Evolutionary conservation across 2,797 vertebrate species (phyloP), one percentile per base, ranked within the genome.

Genomic region (Iguana delicatissima): DNA sequence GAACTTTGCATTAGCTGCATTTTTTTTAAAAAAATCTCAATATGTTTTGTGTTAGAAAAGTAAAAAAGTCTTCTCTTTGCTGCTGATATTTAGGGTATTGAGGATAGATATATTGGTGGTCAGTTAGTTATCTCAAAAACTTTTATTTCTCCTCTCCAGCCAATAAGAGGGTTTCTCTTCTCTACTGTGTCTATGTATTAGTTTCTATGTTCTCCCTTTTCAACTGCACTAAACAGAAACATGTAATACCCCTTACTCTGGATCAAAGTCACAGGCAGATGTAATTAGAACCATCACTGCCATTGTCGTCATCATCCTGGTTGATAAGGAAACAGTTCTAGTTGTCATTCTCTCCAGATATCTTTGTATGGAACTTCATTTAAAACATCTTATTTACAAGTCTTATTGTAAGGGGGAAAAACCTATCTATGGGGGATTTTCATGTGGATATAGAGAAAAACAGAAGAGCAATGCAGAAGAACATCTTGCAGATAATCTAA

Each of bases 311-410:
- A 93, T 95, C 94, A 94, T 92, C 92, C 93, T 93, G 85, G 92
- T 96, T 95, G 95, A 94, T 94, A 94, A 95, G 95, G 93, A 96
- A 96, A 95, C 94, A 92, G 91, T 92, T 93, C 91, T 81, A 55
- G 92, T 5, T 95, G 92, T 95, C 93, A 94, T 92, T 94, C 92
- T 96, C 95, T 0, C 94, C 92, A 92, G 92, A 91, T 91, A 94
- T 95, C 93, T 94, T 95, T 95, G 94, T 90, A 95, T 95, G 92
- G 94, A 92, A 83, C 89, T 95, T 95, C 93, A 32, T 69, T 69
- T 69, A 32, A 38, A 24, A 79, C 20, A 10, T 50, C 26, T 46
- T 92, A 94, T 95, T 94, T 92, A 88, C 94, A 93, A 95, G 95
- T 94, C 90, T 85, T 57, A 42, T 95, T 94, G 88, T 95, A 94